These are phyloP conservation scores for Aegypius monachus DNA, from an alignment of 2,113 vertebrate genomes.

Conservation along the genomic window DNA sequence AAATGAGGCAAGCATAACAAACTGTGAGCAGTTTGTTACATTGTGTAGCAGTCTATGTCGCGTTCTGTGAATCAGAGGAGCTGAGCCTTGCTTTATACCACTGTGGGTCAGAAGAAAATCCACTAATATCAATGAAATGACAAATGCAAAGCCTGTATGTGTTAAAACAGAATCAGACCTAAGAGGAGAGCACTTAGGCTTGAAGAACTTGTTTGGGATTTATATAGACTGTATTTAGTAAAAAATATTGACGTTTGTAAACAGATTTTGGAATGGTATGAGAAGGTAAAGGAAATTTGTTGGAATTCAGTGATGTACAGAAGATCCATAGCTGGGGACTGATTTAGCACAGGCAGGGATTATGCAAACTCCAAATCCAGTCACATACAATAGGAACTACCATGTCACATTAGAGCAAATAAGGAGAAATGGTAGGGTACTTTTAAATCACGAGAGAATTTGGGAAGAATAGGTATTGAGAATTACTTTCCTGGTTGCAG, in stretches of 20 bases:
- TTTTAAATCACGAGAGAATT: not conserved
- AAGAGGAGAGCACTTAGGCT: not conserved
- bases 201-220: not conserved
- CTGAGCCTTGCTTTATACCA: not conserved
- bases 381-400: not conserved
- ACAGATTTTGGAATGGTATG: not conserved
- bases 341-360: not conserved
- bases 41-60: not conserved
- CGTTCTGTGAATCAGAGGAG: not conserved
- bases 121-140: not conserved
- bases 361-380: not conserved
- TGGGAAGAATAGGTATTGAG: not conserved
- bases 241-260: not conserved
- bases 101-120: not conserved
- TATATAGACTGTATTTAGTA: not conserved
- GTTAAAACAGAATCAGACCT: not conserved
- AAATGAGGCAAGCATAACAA: not conserved
- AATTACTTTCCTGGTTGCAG: not conserved
- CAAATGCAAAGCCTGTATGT: not conserved
- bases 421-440: not conserved
- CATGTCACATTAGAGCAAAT: not conserved
- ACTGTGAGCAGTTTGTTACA: not conserved
- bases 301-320: not conserved
- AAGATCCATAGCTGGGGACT: not conserved
- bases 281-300: not conserved